A percentile compares a stretch with the other conserved stretches of the same genome.
These are phyloP conservation scores for Melanerpes formicivorus DNA, from an alignment of 2,113 vertebrate species.

Conservation along the genomic window DNA sequence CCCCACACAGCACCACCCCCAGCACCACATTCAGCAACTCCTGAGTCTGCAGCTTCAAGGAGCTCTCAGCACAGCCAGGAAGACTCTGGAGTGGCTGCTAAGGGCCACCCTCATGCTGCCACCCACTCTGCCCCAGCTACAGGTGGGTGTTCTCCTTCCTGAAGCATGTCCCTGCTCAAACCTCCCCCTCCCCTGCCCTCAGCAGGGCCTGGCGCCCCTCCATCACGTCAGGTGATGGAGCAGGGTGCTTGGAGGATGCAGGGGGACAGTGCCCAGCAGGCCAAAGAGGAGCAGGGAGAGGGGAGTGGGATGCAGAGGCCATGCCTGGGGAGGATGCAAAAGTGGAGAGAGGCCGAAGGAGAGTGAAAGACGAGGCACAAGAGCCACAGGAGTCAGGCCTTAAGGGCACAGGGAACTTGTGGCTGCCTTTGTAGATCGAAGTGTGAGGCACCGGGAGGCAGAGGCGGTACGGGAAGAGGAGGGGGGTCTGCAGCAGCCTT, in stretches of 20 bases:
- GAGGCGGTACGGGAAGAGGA: neutral
- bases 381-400: neutral
- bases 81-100: neutral
- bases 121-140: rapidly evolving
- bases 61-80: neutral
- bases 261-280: neutral
- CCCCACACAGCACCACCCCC: neutral
- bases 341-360: neutral
- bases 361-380: neutral
- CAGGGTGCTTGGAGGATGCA: neutral
- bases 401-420: neutral
- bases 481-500: neutral
- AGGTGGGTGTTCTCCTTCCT: neutral
- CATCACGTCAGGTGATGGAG: rapidly evolving
- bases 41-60: neutral
- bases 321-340: rapidly evolving
- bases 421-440: neutral
- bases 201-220: rapidly evolving
- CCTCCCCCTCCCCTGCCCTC: neutral
- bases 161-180: neutral
- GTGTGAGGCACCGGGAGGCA: neutral
- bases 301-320: too few relatives aligned
- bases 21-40: neutral
- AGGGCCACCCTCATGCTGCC: neutral
- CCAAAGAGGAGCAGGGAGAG: too few relatives aligned